A percentile compares a stretch with the other conserved stretches of the same genome.
These are phyloP conservation scores for Lasioglossum lativentre DNA, from an alignment of 2,888 invertebrate genomes.

Conservation along the genomic window DNA sequence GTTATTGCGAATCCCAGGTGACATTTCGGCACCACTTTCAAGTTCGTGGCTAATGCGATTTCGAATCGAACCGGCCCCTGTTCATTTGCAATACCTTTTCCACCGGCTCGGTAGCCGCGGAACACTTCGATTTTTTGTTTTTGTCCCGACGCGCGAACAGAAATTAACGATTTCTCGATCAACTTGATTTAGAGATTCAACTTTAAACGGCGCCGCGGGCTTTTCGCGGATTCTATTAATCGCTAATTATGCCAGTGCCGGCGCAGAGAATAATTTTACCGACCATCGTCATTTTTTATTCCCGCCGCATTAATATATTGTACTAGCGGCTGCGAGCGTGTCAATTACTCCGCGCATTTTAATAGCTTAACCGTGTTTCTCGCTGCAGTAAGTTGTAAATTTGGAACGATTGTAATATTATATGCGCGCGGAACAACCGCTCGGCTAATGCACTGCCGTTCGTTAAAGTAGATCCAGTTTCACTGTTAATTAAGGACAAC, in stretches of 20 bases:
- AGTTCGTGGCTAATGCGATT: conserved; percentile 36
- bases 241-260: background rate
- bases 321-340: background rate
- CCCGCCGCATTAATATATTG: background rate
- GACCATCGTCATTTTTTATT: background rate
- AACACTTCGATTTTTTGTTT: background rate
- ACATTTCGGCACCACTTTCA: conserved; percentile 36
- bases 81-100: background rate
- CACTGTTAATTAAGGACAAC: conserved; percentile 5
- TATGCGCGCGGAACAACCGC: background rate
- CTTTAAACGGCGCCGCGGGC: background rate
- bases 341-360: background rate
- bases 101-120: background rate
- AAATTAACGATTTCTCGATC: background rate
- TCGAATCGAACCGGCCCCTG: conserved; percentile 21
- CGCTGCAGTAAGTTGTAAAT: background rate
- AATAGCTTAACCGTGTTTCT: background rate
- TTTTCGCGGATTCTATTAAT: background rate
- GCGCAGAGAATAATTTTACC: background rate
- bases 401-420: background rate
- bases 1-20: conserved; percentile 58
- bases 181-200: background rate
- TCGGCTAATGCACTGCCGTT: background rate
- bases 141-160: background rate
- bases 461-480: conserved; percentile 2